A percentile compares a stretch with the other conserved stretches of the same genome.
phyloP scores from a whole-genome alignment of 2,888 invertebrate species.

The Crematogaster levior region DNA sequence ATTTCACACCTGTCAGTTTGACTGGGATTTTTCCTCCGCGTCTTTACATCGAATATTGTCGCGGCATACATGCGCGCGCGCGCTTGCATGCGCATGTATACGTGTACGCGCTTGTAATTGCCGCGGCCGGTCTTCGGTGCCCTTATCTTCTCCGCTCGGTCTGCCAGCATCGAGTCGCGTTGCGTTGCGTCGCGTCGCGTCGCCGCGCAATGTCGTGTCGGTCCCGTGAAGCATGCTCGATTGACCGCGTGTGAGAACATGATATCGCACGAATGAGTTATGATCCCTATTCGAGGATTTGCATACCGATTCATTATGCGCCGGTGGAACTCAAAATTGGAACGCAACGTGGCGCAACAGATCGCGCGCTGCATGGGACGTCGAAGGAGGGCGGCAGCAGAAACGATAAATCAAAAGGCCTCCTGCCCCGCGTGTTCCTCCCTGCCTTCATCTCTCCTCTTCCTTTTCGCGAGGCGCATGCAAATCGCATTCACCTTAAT shows the following conservation, averaged over 20 bases:
- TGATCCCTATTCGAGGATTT: constrained; percentile 76
- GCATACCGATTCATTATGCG: constrained; percentile 79
- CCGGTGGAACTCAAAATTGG: constrained; percentile 74
- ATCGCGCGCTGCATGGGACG: constrained; percentile 61
- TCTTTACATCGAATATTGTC: constrained; percentile 52
- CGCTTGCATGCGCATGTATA: constrained; percentile 8
- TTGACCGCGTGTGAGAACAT: constrained; percentile 74
- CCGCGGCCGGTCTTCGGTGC: constrained; percentile 66
- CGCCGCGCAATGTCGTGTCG: constrained; percentile 64
- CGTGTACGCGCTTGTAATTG: constrained; percentile 71
- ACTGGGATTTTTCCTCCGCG: constrained; percentile 57
- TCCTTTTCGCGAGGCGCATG: constrained; percentile 40
- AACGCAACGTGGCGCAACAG: constrained; percentile 74
- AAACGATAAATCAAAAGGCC: constrained; percentile 73
- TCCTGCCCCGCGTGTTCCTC: constrained; percentile 46
- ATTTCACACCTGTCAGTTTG: constrained; percentile 79
- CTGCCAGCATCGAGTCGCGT: constrained; percentile 52
- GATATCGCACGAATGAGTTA: constrained; percentile 81
- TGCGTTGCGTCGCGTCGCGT: constrained; percentile 57
- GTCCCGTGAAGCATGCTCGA: constrained; percentile 71
- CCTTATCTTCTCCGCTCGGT: constrained; percentile 71
- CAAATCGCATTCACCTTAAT: constrained; percentile 44
- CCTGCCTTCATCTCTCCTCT: constrained; percentile 42
- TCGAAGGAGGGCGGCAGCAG: constrained; percentile 56
- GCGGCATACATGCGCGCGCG: constrained; percentile 4